phyloP scores from a whole-genome alignment of 2,113 vertebrate genomes.

The Arenaria interpres region DNA sequence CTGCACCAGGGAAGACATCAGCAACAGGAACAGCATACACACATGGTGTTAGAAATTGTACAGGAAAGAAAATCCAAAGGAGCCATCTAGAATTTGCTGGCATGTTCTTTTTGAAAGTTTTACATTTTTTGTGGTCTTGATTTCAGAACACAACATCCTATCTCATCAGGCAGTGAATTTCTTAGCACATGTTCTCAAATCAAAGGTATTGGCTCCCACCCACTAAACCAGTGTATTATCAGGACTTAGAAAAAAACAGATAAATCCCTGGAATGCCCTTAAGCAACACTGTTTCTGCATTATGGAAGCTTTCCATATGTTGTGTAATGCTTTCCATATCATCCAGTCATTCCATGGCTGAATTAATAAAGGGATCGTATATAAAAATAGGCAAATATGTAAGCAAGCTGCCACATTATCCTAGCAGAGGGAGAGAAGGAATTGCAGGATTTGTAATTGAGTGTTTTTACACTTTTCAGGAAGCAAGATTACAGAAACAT shows the following conservation, averaged over 20 bases:
- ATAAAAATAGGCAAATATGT: not conserved
- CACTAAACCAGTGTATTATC: not conserved
- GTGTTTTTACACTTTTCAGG: not conserved
- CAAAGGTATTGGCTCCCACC: not conserved
- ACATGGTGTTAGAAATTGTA: not conserved
- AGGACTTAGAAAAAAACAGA: not conserved
- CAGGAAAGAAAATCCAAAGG: not conserved
- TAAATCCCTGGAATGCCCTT: not conserved
- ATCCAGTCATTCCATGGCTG: not conserved
- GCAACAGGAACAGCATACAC: not conserved
- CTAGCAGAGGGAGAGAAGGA: not conserved
- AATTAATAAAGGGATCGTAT: not conserved
- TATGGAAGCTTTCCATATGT: not conserved
- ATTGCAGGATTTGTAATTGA: not conserved
- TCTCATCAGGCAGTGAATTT: not conserved
- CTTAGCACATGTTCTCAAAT: not conserved
- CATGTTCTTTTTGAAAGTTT: not conserved
- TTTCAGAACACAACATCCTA: not conserved
- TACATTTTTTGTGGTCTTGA: not conserved
- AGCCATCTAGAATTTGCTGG: not conserved
- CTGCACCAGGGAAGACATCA: not conserved
- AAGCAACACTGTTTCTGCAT: not conserved
- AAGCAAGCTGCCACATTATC: not conserved
- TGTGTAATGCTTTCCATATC: not conserved
- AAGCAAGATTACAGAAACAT: not conserved